Conservation (phyloP, 1,140 invertebrate genomes). For the Lepidurus packardi region DNA sequence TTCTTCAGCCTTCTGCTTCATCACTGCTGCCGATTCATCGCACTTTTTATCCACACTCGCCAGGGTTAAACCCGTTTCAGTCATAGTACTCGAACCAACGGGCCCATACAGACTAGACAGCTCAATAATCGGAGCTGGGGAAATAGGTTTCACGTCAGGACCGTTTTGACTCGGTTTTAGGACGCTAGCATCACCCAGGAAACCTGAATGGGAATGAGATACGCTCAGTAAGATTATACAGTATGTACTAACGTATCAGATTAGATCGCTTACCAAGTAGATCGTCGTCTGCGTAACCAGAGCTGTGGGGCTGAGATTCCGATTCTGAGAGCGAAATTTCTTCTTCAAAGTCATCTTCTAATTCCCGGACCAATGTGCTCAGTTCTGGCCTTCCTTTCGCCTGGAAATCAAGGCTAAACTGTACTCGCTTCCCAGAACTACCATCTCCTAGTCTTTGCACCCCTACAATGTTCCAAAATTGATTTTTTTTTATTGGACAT, state of each 20-base stretch:
- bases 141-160: neutral
- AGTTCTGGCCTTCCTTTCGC: neutral
- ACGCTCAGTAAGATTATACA: neutral
- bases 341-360: neutral
- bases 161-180: neutral
- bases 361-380: neutral
- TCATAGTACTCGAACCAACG: constrained; percentile 2
- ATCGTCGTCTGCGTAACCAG: neutral
- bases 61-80: neutral
- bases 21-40: neutral
- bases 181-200: constrained; percentile 1
- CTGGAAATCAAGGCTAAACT: neutral
- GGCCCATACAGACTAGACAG: neutral
- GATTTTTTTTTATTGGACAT: neutral
- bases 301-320: neutral
- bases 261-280: neutral
- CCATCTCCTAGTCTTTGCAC: neutral
- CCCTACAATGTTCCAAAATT: neutral
- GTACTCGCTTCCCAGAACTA: neutral
- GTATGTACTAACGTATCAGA: neutral
- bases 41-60: neutral
- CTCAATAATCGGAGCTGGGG: neutral
- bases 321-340: neutral
- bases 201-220: neutral
- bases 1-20: constrained; percentile 16